Base-by-base conservation (phyloP, 37 sponge, comb jelly and placozoan species). In the Chondrilla cf. caribensis region DNA sequence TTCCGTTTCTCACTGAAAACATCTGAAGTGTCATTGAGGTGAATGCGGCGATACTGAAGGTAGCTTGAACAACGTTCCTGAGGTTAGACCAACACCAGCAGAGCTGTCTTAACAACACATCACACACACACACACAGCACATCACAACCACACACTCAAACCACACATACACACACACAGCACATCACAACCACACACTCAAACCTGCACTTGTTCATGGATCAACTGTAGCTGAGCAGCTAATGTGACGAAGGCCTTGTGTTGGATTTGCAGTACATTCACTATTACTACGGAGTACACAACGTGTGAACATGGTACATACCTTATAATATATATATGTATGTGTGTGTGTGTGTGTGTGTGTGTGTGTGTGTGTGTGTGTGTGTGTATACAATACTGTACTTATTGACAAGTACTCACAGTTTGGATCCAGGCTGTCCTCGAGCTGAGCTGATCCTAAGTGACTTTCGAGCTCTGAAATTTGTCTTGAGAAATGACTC, bases 401-500 rank as follows among this genome's bases (percentile, higher is more conserved):
- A 55, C 57, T 55, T 11, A 55, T 17, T 55, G 17, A 17, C 57
- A 55, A 19, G 57, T 55, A 11, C 70, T 68, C 37, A 68, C 70
- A 36, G 37, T 28, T 68, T 21, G 70, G 70, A 29, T 68, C 33
- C 2, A 68, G 32, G n/a, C n/a, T n/a, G 25, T n/a, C 33, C 37
- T 68, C 70, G 18, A n/a, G 33, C 19, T 35, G 32, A 11, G 17
- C 28, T 19, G 54, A 77, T 32, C 70, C 65, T 6, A 92, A 58
- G 58, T 92, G 86, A 54, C 86, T 81, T 40, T 92, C 89, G 54
- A 92, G 78, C 78, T 92, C 93, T 37, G 84, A 79, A 15, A 92
- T 72, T 64, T 92, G 89, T 6, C 67, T 38, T 25, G 83, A 55
- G 47, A 79, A 92, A 60, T 84, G 65, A 19, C 59, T 51, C 89